These are phyloP conservation scores for Noctilio leporinus DNA, from an alignment of 2,113 vertebrate genomes.

Conservation along the genomic window DNA sequence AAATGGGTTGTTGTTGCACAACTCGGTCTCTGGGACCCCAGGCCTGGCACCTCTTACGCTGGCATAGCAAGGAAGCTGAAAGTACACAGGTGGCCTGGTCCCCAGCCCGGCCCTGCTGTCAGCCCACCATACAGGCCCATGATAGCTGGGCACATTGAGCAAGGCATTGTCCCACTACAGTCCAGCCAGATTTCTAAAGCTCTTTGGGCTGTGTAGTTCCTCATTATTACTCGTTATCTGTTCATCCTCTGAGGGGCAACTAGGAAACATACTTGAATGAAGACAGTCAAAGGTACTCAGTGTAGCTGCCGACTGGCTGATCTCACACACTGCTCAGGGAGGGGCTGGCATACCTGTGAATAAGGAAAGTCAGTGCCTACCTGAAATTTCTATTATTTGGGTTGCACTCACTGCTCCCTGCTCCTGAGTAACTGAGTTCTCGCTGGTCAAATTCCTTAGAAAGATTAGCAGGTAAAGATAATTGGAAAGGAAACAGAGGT, in stretches of 20 bases:
- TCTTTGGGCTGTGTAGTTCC: neutral
- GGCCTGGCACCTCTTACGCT: neutral
- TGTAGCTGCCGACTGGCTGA: neutral
- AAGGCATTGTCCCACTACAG: accelerated
- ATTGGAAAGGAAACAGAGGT: neutral
- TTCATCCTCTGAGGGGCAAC: neutral
- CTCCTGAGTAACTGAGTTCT: neutral
- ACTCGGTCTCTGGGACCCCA: neutral
- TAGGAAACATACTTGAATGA: accelerated
- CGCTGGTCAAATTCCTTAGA: no score
- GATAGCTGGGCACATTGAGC: neutral
- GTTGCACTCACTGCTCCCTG: neutral
- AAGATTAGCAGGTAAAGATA: neutral
- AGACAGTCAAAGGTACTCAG: neutral
- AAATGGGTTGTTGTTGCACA: neutral
- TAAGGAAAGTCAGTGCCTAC: no score
- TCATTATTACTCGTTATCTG: neutral
- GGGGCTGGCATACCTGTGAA: neutral
- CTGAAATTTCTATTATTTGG: no score
- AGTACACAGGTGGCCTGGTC: neutral
- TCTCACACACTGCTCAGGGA: neutral
- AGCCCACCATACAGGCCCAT: neutral
- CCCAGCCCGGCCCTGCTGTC: neutral
- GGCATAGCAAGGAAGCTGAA: neutral
- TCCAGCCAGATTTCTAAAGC: neutral